These are phyloP conservation scores for Ips typographus DNA, from an alignment of 1,140 invertebrate genomes.

Conservation along the genomic window DNA sequence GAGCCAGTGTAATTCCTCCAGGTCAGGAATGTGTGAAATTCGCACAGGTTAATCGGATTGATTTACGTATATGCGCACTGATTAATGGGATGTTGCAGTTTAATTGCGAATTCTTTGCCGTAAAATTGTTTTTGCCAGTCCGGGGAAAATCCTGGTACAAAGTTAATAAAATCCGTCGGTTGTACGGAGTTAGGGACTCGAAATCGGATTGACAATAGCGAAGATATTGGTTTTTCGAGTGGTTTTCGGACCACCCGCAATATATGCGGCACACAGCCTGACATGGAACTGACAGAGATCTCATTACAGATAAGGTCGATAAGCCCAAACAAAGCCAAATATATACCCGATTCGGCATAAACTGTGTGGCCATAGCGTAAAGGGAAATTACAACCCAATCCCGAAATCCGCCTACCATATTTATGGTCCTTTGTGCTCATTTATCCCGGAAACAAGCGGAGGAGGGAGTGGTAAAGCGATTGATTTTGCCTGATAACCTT, in stretches of 20 bases:
- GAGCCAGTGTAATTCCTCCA: too few relatives aligned
- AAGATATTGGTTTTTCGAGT: constrained; percentile 33
- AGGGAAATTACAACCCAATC: constrained; percentile 50
- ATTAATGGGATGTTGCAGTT: constrained; percentile 47
- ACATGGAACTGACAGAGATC: constrained; percentile 48
- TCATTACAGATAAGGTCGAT: constrained; percentile 51
- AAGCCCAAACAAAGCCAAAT: constrained; percentile 49
- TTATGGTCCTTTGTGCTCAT: constrained; percentile 46
- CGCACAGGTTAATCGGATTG: constrained; percentile 49
- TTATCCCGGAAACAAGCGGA: constrained; percentile 39
- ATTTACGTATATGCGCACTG: constrained; percentile 50
- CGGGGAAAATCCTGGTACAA: not conserved
- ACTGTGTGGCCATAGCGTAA: constrained; percentile 47
- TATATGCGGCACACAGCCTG: constrained; percentile 34
- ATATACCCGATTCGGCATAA: constrained; percentile 48
- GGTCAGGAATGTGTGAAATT: too few relatives aligned
- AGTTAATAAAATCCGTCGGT: not conserved
- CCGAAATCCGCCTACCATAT: constrained; percentile 50
- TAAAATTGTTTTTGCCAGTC: not conserved
- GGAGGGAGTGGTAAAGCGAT: constrained; percentile 12
- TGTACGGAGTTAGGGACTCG: not conserved
- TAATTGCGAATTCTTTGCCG: constrained; percentile 52
- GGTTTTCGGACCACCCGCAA: constrained; percentile 41
- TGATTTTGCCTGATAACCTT: constrained; percentile 49
- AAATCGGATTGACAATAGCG: constrained; percentile 34